Base-by-base conservation (phyloP, 2,113 vertebrate species). In the Scartelaos histophorus region DNA sequence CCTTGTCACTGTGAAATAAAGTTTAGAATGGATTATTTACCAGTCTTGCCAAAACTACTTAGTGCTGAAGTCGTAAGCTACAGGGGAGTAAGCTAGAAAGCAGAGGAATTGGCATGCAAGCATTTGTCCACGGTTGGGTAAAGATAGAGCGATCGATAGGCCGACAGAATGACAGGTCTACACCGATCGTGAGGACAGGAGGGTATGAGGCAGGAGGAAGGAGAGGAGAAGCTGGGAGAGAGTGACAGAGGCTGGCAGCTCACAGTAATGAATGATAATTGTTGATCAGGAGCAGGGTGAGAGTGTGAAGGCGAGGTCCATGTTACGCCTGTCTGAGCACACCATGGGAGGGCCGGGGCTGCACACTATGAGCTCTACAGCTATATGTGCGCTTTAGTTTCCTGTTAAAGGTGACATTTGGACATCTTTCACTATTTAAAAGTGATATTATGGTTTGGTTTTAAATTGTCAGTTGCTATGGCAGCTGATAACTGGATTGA, bases 211-310 rank as follows among this genome's bases (percentile, higher is more conserved):
- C 1, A 73, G 71, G 10, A 11, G 69, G 74, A 53, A 53, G 17
- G 56, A 58, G 13, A 22, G 22, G 3, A 12, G 21, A 12, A 24
- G 54, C 3, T 21, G 15, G 54, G 56, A 49, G 56, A n/a, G 68
- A 21, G 75, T 67, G 69, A 16, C 62, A 70, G 70, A 71, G 74
- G 79, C 82, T 89, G 92, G 90, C 85, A 89, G 89, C 72, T 22
- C 62, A 74, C 71, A 75, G 78, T 92, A 94, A 93, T 91, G 88
- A 92, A 92, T 88, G 87, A 87, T 91, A 92, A 92, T 92, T 92
- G 86, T 88, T 92, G 84, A 82, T 82, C 80, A 84, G 74, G 83
- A 65, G 74, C 80, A 87, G 69, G 25, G 73, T 75, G 69, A 69
- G 75, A 69, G 38, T 82, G 71, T 80, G 69, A 66, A 80, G 71